These are phyloP conservation scores for Danionella dracula DNA, from an alignment of 2,797 vertebrate species.

Conservation along the genomic window DNA sequence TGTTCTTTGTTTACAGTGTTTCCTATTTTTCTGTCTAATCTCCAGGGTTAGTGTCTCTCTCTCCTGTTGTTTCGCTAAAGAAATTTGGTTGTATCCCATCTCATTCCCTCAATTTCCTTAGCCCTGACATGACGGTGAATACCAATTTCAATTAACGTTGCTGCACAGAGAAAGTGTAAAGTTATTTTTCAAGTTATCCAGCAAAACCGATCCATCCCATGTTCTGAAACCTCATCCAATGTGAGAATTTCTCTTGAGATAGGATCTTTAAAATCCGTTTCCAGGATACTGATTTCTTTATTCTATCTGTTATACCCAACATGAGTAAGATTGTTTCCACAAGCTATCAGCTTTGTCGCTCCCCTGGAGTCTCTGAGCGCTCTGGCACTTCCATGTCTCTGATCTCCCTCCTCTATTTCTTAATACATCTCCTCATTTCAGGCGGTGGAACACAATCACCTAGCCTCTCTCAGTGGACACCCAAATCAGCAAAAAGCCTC, in stretches of 20 bases:
- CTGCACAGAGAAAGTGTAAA: too few relatives aligned
- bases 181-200: too few relatives aligned
- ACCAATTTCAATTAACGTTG: too few relatives aligned
- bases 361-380: slow-evolving; percentile 42
- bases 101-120: too few relatives aligned
- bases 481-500: slow-evolving; percentile 20
- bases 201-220: too few relatives aligned
- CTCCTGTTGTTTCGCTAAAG: too few relatives aligned
- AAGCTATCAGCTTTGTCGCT: slow-evolving; percentile 37
- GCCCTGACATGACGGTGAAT: too few relatives aligned
- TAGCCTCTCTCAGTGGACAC: slow-evolving; percentile 30
- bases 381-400: slow-evolving; percentile 47
- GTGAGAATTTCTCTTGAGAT: background rate
- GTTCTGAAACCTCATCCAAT: background rate
- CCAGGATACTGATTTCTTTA: background rate
- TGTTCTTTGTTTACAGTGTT: too few relatives aligned
- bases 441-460: slow-evolving; percentile 41
- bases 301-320: slow-evolving; percentile 33
- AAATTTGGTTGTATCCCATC: too few relatives aligned
- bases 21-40: too few relatives aligned
- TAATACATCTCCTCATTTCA: slow-evolving; percentile 25
- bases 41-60: too few relatives aligned
- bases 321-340: slow-evolving; percentile 45
- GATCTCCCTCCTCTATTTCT: slow-evolving; percentile 18
- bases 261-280: background rate